These are phyloP conservation scores for Physocephala rufipes DNA, from an alignment of 2,888 invertebrate species.

Conservation along the genomic window DNA sequence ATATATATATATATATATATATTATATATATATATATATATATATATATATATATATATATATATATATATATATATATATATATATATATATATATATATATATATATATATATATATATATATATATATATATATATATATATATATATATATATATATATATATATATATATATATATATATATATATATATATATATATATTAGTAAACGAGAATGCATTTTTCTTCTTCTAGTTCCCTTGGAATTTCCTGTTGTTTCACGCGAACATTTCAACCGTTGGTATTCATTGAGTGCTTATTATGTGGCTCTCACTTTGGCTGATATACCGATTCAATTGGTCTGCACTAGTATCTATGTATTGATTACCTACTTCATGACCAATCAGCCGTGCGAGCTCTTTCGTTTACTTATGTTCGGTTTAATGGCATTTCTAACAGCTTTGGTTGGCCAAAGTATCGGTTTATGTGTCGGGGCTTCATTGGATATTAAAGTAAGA, in stretches of 20 bases:
- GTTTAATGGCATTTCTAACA: slow-evolving; percentile 77
- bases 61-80: too few species aligned
- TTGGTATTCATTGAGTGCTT: slow-evolving; percentile 87
- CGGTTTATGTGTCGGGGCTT: slow-evolving; percentile 85
- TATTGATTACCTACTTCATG: slow-evolving; percentile 82
- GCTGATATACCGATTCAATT: slow-evolving; percentile 86
- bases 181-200: neutral
- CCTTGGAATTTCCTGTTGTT: slow-evolving; percentile 82
- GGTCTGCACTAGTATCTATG: slow-evolving; percentile 78
- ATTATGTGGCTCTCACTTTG: slow-evolving; percentile 80
- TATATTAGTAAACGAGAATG: neutral
- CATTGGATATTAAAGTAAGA: slow-evolving; percentile 78
- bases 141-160: too few species aligned
- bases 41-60: too few species aligned
- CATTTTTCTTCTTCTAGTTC: slow-evolving; percentile 70
- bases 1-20: too few species aligned
- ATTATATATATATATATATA: too few species aligned
- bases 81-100: too few species aligned
- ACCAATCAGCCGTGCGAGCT: slow-evolving; percentile 86
- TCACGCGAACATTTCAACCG: slow-evolving; percentile 87
- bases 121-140: too few species aligned
- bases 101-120: too few species aligned
- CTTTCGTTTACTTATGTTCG: slow-evolving; percentile 76
- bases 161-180: too few species aligned
- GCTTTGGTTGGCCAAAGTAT: slow-evolving; percentile 87